Percentiles rank a stretch among this genome's conserved stretches.
These are phyloP conservation scores for Nudaria mundana DNA, from an alignment of 2,888 invertebrate genomes.

Conservation along the genomic window DNA sequence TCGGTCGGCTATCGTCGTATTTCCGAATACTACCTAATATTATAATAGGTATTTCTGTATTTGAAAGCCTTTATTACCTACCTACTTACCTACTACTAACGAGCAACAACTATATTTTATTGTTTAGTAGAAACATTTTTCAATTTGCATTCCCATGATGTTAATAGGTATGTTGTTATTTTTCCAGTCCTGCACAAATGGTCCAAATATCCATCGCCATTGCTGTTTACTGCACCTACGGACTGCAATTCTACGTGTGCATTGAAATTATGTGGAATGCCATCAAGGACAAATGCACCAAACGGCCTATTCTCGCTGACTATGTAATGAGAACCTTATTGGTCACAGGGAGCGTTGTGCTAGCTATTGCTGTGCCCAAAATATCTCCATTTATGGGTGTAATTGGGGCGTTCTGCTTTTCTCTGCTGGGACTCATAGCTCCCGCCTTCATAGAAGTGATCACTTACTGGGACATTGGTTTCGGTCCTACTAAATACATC, in stretches of 20 bases:
- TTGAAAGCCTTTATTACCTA: no score
- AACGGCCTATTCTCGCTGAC: slow-evolving; percentile 86
- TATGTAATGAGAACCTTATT: slow-evolving; percentile 87
- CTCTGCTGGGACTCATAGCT: slow-evolving; percentile 93
- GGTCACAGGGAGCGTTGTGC: slow-evolving; percentile 84
- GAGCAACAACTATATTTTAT: no score
- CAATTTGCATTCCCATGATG: no score
- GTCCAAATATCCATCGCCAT: slow-evolving; percentile 93
- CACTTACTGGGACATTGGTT: slow-evolving; percentile 92
- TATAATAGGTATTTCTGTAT: no score
- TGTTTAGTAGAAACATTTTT: no score
- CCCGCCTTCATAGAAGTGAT: slow-evolving; percentile 93
- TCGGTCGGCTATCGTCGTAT: no score
- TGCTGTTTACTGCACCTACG: slow-evolving; percentile 97
- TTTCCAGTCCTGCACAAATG: slow-evolving; percentile 89
- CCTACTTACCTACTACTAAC: no score
- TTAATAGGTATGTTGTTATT: no score
- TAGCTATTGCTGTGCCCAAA: slow-evolving; percentile 93
- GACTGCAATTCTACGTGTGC: slow-evolving; percentile 98
- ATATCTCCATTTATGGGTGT: slow-evolving; percentile 95
- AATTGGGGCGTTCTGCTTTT: slow-evolving; percentile 96
- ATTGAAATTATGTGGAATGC: slow-evolving; percentile 94
- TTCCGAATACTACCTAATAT: no score
- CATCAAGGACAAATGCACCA: slow-evolving; percentile 87
- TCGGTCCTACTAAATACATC: slow-evolving; percentile 86